phyloP scores from a whole-genome alignment of 2,113 vertebrate species.

The Zosterops japonicus region DNA sequence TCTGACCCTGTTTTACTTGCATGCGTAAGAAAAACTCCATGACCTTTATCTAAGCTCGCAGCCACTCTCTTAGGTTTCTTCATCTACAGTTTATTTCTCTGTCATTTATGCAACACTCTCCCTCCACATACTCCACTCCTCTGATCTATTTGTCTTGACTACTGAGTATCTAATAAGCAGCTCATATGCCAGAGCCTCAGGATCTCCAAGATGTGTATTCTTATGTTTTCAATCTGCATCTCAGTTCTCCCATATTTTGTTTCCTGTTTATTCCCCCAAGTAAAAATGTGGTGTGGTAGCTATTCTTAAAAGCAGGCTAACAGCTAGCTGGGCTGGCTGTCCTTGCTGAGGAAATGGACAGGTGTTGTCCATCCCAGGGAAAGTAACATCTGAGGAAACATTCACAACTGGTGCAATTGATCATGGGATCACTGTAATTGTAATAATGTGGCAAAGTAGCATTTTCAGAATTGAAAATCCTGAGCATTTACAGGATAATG shows the following conservation, averaged over 20 bases:
- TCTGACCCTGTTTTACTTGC: neutral
- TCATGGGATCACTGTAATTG: neutral
- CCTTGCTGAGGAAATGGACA: neutral
- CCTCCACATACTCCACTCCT: neutral
- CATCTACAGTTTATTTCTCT: neutral
- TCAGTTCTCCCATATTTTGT: neutral
- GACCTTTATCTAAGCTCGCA: slow-evolving; percentile 46
- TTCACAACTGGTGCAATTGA: neutral
- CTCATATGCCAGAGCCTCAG: neutral
- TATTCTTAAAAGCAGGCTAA: neutral
- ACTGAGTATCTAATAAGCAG: neutral
- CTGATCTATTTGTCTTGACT: neutral
- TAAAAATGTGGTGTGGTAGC: neutral
- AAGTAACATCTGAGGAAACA: neutral
- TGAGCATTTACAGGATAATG: neutral
- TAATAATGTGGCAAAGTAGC: neutral
- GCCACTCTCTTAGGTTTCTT: neutral
- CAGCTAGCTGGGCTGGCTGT: neutral
- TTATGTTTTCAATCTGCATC: neutral
- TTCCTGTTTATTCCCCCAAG: neutral
- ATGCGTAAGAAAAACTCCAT: neutral
- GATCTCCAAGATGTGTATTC: neutral
- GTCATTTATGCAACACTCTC: neutral
- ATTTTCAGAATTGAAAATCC: neutral
- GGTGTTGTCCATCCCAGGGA: neutral